Conservation (phyloP, 2,888 invertebrate genomes). For the Chloroclysta siterata region DNA sequence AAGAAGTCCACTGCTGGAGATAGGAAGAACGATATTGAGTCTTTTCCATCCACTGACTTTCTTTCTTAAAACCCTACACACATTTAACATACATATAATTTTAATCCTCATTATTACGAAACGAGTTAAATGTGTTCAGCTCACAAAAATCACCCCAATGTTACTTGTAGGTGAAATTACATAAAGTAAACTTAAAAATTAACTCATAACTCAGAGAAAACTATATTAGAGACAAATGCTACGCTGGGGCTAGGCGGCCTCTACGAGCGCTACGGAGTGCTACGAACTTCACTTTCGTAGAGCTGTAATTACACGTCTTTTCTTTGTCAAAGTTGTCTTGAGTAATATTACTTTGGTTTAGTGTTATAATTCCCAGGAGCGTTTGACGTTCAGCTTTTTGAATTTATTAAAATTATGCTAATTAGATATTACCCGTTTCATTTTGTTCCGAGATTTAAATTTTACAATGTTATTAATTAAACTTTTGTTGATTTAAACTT, state of each 20-base stretch:
- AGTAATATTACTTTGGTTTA: slow-evolving; percentile 54
- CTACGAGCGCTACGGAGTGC: slow-evolving; percentile 46
- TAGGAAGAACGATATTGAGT: too few relatives aligned
- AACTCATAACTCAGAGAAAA: slow-evolving; percentile 56
- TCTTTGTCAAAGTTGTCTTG: slow-evolving; percentile 48
- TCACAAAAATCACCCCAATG: neutral
- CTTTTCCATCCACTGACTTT: too few relatives aligned
- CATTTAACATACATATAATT: too few relatives aligned
- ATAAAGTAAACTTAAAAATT: slow-evolving; percentile 49
- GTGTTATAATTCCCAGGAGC: slow-evolving; percentile 44
- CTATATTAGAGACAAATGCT: slow-evolving; percentile 57
- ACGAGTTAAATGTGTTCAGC: neutral
- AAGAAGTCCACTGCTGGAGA: too few relatives aligned
- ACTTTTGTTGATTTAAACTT: neutral
- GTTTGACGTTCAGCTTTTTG: slow-evolving; percentile 48
- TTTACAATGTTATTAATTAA: slow-evolving; percentile 15
- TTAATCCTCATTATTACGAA: too few relatives aligned
- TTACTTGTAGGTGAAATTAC: slow-evolving; percentile 35
- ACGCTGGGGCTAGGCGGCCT: slow-evolving; percentile 40
- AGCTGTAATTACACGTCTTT: slow-evolving; percentile 59
- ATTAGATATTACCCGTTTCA: slow-evolving; percentile 39
- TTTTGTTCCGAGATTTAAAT: slow-evolving; percentile 28
- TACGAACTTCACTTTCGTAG: slow-evolving; percentile 60
- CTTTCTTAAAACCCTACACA: too few relatives aligned
- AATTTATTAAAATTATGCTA: slow-evolving; percentile 47